Percentiles rank a stretch among this genome's conserved stretches.
Conservation (phyloP, 2,113 vertebrate genomes). For the Dryoscopus gambensis region DNA sequence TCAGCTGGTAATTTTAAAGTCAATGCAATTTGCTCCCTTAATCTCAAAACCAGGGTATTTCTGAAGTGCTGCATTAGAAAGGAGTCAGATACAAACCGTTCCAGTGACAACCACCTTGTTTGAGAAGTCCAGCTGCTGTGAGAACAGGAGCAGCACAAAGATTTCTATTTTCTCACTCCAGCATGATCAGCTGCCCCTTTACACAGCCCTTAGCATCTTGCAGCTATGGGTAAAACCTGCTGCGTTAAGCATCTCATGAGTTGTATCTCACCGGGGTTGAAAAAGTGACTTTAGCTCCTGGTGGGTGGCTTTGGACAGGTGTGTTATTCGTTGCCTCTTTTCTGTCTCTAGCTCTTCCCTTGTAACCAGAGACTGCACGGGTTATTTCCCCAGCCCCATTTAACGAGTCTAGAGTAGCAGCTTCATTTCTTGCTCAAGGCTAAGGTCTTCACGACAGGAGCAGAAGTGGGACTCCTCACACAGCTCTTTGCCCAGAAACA, state of each 20-base stretch:
- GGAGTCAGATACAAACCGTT: not conserved
- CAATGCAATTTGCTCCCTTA: not conserved
- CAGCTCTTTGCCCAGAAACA: not conserved
- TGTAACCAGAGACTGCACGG: accelerated
- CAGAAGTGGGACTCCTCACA: not conserved
- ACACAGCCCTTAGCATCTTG: not conserved
- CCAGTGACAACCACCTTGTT: not conserved
- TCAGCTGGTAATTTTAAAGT: not conserved
- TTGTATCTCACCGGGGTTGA: not conserved
- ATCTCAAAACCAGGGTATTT: not conserved
- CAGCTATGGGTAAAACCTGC: not conserved
- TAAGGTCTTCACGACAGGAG: not conserved
- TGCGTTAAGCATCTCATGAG: accelerated
- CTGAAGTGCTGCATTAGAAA: not conserved
- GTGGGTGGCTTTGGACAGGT: not conserved
- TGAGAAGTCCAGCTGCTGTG: not conserved
- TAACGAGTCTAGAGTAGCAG: not conserved
- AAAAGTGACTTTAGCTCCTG: not conserved
- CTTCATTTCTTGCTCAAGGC: not conserved
- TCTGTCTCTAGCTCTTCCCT: not conserved
- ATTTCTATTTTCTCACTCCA: not conserved
- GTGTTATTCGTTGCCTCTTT: not conserved
- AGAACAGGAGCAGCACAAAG: not conserved
- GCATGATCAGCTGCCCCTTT: not conserved
- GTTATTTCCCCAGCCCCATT: not conserved